Evolutionary conservation across 2,113 vertebrate species (phyloP), one percentile per base, ranked within the genome.

Genomic region (Oreochromis aureus): DNA sequence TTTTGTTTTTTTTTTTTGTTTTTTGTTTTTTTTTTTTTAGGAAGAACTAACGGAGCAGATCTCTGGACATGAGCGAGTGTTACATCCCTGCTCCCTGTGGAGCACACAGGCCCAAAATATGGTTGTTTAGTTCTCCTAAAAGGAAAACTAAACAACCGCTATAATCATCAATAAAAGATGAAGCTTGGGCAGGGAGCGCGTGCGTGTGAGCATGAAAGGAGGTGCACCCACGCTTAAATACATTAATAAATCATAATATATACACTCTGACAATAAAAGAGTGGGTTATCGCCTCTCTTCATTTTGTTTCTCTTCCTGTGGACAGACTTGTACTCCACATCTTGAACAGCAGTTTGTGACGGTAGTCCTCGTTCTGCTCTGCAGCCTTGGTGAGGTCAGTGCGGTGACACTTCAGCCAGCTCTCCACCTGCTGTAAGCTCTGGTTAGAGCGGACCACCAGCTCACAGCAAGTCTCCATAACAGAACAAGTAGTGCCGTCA

Each of bases 281-380:
- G n/a, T n/a, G 0, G n/a, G 0, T 44, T 66, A 71, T 44, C 19
- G n/a, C 7, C 13, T 16, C n/a, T 71, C 66, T 44, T 71, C 39
- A 46, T 16, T 73, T 4, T 30, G 69, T 2, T 27, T 48, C 71
- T 48, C 41, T 48, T 76, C 44, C 44, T 48, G 71, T 48, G 15
- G 15, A 30, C 13, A 46, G 44, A 76, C 22, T 76, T 7, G 41
- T 30, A 30, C 44, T 48, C 24, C 44, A 30, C 41, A 27, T 30
- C 41, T 18, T 0, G 13, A 10, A 0, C 13, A 46, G 39, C 39
- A 3, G 39, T 71, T 27, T 0, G 69, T 10, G 69, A 73, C 18
- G 13, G 13, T 27, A 48, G 69, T 30, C 24, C 69, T 76, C 9
- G 9, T 0, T 73, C 22, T 76, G 41, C 66, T 46, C 39, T 48